Percentiles rank a stretch among this genome's conserved stretches.
Evolutionary conservation across 2,797 vertebrate species (phyloP).

Genomic region (Tauraco hartlaubi): DNA sequence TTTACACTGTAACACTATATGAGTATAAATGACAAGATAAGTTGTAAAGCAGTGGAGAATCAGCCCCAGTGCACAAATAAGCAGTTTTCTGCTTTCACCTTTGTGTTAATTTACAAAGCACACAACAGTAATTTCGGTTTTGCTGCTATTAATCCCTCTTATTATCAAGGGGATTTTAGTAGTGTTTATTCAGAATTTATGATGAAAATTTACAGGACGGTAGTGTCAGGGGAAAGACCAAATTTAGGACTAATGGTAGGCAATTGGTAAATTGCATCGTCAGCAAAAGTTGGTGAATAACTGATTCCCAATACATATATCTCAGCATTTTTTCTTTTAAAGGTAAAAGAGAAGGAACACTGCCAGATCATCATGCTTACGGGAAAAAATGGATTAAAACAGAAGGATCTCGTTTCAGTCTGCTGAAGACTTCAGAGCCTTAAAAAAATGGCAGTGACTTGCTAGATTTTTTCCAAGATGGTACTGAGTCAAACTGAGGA

Average conservation of each 20-base stretch:
- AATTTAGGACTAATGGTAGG: conserved; percentile 57
- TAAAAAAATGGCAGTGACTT: not conserved
- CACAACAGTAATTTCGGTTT: conserved; percentile 5
- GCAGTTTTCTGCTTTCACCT: not conserved
- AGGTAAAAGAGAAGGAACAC: conserved; percentile 31
- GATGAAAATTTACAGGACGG: conserved; percentile 17
- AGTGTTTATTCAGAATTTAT: conserved; percentile 31
- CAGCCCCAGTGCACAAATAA: not conserved
- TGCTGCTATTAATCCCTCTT: conserved; percentile 12
- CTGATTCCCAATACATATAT: conserved; percentile 43
- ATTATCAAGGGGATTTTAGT: conserved; percentile 16
- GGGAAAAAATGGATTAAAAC: conserved; percentile 13
- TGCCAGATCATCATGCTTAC: not conserved
- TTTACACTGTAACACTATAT: not conserved
- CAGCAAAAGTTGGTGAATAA: conserved; percentile 48
- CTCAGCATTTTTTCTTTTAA: conserved; percentile 53
- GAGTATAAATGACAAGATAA: not conserved
- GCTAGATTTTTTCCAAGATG: not conserved
- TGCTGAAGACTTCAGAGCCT: not conserved
- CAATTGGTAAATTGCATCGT: conserved; percentile 43
- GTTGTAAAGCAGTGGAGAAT: not conserved
- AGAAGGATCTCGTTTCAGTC: not conserved
- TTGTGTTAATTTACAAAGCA: conserved; percentile 27
- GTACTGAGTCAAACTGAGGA: not conserved
- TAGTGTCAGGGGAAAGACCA: not conserved